Evolutionary conservation across 2,113 vertebrate genomes (phyloP), one percentile per base, ranked within the genome.

Genomic region (Micromys minutus): DNA sequence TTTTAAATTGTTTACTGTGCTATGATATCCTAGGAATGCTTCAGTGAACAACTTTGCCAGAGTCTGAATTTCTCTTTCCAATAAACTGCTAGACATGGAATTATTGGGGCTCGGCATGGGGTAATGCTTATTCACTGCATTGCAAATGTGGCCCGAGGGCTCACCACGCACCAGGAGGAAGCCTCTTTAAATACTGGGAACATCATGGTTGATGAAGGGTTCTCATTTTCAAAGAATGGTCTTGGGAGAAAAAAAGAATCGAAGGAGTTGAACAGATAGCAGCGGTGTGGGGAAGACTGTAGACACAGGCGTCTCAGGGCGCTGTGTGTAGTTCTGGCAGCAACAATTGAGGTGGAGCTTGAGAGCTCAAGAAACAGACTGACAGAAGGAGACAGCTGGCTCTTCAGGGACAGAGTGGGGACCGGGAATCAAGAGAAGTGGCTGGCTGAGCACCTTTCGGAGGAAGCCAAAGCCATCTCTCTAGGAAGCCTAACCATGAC

Each of bases 1-100:
- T 34, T 84, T 96, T 72, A 75, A 81, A 39, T 90, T 71, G 24
- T 85, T 86, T 50, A 63, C 36, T 39, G 45, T 69, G 57, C 89
- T 76, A 42, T 67, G 50, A 19, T 71, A 91, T 19, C 50, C 79
- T 83, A 21, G 92, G 63, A 83, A 59, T 79, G 29, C 74, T 26
- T 87, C 34, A 6, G 7, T 75, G 65, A 86, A 42, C 45, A 71
- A 31, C 21, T 90, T 57, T 42, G 10, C 36, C 10, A 31, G 16
- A 71, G 26, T n/a, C 24, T 83, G 39, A 42, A 81, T 34, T 87
- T 47, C 22, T 71, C 92, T 93, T 72, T 61, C 34, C 57, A 69
- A 11, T 45, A 85, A 65, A 71, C 26, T n/a, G 3, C n/a, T 81
- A 36, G 57, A 50, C 5, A 1, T 42, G 15, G 39, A 59, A 42